Conservation (phyloP, 2,113 vertebrate genomes). For the Osmerus eperlanus region DNA sequence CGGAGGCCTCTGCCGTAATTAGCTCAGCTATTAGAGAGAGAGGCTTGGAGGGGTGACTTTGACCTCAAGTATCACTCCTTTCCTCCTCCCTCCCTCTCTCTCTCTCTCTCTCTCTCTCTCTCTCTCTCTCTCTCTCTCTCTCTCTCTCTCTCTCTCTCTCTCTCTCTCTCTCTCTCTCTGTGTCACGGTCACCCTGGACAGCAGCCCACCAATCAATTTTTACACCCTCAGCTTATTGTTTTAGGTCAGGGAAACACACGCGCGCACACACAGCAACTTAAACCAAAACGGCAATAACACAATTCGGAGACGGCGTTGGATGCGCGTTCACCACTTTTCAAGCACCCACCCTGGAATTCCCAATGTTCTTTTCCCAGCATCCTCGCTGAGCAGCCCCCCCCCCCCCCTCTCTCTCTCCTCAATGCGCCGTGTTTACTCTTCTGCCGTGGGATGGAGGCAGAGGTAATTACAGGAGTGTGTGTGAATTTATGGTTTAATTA, state of each 20-base stretch:
- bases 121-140: conserved; percentile 7
- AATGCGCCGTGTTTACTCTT: conserved; percentile 73
- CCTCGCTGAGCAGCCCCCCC: no score
- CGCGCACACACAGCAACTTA: conserved; percentile 39
- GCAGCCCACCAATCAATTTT: conserved; percentile 38
- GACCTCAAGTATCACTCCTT: conserved; percentile 49
- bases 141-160: conserved; percentile 17
- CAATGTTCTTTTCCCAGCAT: no score
- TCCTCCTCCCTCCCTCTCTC: background rate
- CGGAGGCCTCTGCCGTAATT: conserved; percentile 72
- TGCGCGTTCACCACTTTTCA: no score
- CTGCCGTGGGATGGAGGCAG: conserved; percentile 72
- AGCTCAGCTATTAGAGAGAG: conserved; percentile 64
- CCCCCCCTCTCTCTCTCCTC: conserved; percentile 58
- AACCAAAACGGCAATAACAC: conserved; percentile 39
- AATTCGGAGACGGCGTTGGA: no score
- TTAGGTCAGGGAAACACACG: conserved; percentile 33
- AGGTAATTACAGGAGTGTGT: conserved; percentile 71
- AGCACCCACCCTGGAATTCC: no score
- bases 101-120: no score
- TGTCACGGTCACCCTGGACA: conserved; percentile 52
- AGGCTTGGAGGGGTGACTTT: conserved; percentile 60
- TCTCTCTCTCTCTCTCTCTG: background rate
- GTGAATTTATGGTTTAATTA: conserved; percentile 77
- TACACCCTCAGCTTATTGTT: conserved; percentile 10